Evolutionary conservation across 2,113 vertebrate genomes (phyloP), one percentile per base, ranked within the genome.

Genomic region (Rhinichthys klamathensis): DNA sequence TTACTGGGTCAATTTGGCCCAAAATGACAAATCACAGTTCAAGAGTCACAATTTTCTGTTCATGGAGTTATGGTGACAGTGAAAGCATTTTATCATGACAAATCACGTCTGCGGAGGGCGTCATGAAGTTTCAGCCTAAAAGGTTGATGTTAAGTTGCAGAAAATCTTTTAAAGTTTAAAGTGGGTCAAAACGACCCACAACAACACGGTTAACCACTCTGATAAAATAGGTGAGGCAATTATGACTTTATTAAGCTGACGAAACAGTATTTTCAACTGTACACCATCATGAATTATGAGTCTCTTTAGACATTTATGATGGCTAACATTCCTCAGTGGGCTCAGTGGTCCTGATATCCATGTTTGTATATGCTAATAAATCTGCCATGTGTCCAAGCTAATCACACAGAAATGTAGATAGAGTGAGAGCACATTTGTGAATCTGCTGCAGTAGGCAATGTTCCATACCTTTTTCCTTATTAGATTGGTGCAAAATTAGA

Each of bases 361-460:
- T 75, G 32, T 38, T 27, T 51, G 73, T 72, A 35, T 73, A 41
- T 78, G 74, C n/a, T 82, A 85, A 85, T 79, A 80, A 49, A 54
- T 51, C 54, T 60, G 15, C 16, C 4, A 6, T 75, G 77, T 58
- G 60, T 81, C 27, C 74, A 76, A 87, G 76, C n/a, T 27, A 41
- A 32, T 69, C 67, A 79, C n/a, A 83, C 25, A 83, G 38, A 32
- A 15, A 46, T 35, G 61, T 41, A 38, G 54, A 41, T 41, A 27
- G 23, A 35, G 44, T 5, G 13, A 82, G 27, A 23, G 44, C 70
- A 16, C 8, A 75, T 44, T 27, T 49, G 44, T 74, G 44, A 74
- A 74, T 75, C n/a, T 11, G 35, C 10, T 44, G 41, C 13, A 12
- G 27, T 16, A 65, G 61, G 61, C 63, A 56, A 18, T 67, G 27